Percentiles rank a stretch among this genome's conserved stretches.
Conservation (phyloP, 2,888 invertebrate species). For the Cheilosia impressa region DNA sequence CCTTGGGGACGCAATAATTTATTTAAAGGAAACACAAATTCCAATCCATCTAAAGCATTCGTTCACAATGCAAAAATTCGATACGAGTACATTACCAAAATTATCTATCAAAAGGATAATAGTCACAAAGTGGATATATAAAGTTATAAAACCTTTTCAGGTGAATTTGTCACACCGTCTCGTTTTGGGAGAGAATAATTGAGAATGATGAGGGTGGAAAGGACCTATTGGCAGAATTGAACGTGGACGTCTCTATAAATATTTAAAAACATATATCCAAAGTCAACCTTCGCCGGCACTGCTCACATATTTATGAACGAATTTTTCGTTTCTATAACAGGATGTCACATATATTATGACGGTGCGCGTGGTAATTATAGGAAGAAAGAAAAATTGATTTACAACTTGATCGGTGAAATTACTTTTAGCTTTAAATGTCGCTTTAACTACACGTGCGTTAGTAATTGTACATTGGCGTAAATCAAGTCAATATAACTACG, state of each 20-base stretch:
- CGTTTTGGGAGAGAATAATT: constrained; percentile 32
- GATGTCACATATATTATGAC: constrained; percentile 1
- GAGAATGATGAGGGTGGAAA: constrained; percentile 45
- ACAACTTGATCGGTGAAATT: constrained; percentile 34
- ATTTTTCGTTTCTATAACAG: background rate
- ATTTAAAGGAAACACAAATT: background rate
- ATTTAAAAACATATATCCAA: constrained; percentile 1
- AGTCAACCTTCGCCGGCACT: background rate
- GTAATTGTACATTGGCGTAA: constrained; percentile 41
- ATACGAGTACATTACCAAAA: background rate
- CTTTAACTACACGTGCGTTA: constrained; percentile 43
- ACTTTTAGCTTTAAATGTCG: constrained; percentile 6
- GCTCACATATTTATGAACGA: too few species aligned
- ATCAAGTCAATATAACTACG: constrained; percentile 40
- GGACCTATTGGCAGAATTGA: background rate
- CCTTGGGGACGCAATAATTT: constrained; percentile 11
- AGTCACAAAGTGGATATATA: background rate
- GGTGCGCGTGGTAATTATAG: constrained; percentile 12
- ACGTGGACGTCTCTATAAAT: background rate
- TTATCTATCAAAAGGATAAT: background rate
- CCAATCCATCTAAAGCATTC: constrained; percentile 22
- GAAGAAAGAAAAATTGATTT: constrained; percentile 5
- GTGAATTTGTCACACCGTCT: constrained; percentile 10
- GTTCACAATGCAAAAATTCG: background rate
- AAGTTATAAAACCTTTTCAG: constrained; percentile 2